These are phyloP conservation scores for Diuraphis noxia DNA, from an alignment of 1,140 invertebrate species.

Conservation along the genomic window DNA sequence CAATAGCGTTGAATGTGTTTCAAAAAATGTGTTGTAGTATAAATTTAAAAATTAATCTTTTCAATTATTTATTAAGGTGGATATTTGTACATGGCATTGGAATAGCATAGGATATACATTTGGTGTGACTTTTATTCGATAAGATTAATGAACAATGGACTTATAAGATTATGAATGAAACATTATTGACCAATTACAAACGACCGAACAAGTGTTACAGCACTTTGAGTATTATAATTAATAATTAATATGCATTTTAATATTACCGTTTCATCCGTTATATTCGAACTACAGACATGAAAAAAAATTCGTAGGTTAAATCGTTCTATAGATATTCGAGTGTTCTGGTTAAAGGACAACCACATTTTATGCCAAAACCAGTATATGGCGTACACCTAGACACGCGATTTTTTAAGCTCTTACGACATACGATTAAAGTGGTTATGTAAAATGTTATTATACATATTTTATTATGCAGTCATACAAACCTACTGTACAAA, in stretches of 20 bases:
- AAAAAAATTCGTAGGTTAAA: neutral
- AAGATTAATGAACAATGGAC: neutral
- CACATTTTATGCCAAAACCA: neutral
- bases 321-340: neutral
- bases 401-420: neutral
- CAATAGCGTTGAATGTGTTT: neutral
- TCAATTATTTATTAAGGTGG: neutral
- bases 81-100: neutral
- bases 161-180: neutral
- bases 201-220: neutral
- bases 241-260: neutral
- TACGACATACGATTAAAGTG: neutral
- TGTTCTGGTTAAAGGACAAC: constrained; percentile 11
- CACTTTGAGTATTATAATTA: neutral
- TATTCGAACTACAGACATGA: neutral
- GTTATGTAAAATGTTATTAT: neutral
- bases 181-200: neutral
- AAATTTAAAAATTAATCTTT: neutral
- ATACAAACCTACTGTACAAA: neutral
- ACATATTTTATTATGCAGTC: neutral
- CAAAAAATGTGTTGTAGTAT: neutral
- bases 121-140: neutral
- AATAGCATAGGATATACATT: neutral
- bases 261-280: neutral
- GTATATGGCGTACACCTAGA: neutral